Conservation (phyloP, 2,113 vertebrate genomes). For the Mugil cephalus region DNA sequence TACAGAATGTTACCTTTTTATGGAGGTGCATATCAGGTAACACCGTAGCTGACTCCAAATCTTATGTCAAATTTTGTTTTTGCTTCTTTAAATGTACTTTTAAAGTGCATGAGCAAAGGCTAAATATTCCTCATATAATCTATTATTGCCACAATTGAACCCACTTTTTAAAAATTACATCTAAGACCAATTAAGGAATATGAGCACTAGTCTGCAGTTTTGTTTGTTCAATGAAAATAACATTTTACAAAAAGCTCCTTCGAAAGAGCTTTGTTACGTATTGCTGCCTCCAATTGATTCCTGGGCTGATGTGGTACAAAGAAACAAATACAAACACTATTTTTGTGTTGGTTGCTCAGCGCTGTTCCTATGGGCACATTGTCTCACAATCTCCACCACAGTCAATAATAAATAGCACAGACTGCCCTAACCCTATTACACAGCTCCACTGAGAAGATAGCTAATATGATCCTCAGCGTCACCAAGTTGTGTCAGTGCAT, state of each 20-base stretch:
- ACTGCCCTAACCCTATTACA: background rate
- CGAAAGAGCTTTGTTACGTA: constrained; percentile 2
- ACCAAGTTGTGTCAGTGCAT: background rate
- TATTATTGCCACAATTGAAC: background rate
- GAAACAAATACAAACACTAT: constrained; percentile 17
- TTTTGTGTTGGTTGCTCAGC: constrained; percentile 13
- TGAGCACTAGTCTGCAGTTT: background rate
- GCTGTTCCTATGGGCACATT: background rate
- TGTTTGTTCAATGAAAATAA: background rate
- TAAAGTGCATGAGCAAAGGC: background rate
- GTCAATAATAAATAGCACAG: constrained; percentile 11
- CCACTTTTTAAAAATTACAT: background rate
- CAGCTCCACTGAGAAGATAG: background rate
- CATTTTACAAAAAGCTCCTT: background rate
- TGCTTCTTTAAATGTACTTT: too few relatives aligned
- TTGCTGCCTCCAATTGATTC: constrained; percentile 28
- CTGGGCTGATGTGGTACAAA: constrained; percentile 1
- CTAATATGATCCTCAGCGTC: background rate
- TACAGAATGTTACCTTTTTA: too few relatives aligned
- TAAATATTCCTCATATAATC: too few relatives aligned
- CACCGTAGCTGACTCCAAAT: too few relatives aligned
- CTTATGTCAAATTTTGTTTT: too few relatives aligned
- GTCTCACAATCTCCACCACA: constrained; percentile 1
- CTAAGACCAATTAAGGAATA: background rate
- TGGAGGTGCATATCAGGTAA: too few relatives aligned